Conservation (phyloP, 2,888 invertebrate genomes). For the Alsophila aescularia region DNA sequence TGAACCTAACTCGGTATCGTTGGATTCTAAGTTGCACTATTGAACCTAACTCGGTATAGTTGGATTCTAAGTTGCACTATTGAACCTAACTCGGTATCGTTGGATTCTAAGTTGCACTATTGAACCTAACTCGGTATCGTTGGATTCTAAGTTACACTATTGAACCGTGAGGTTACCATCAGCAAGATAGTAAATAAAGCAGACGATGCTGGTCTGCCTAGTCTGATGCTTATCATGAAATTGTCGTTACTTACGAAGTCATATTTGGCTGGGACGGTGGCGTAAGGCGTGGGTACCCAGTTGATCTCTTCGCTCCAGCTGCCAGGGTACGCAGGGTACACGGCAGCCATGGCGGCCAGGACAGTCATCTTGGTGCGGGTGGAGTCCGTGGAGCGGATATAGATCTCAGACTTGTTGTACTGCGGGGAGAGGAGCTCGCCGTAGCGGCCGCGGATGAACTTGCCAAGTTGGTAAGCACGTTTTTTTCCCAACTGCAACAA, state of each 20-base stretch:
- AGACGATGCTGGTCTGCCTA: too few species aligned
- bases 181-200: too few species aligned
- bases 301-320: constrained; percentile 49
- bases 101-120: too few species aligned
- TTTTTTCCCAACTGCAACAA: constrained; percentile 46
- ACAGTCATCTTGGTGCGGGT: constrained; percentile 59
- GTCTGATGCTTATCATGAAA: too few species aligned
- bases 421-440: constrained; percentile 43
- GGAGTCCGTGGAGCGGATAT: constrained; percentile 59
- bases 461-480: constrained; percentile 46
- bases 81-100: too few species aligned
- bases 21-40: too few species aligned
- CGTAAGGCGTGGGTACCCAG: constrained; percentile 60
- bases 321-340: constrained; percentile 44
- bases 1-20: too few species aligned
- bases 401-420: constrained; percentile 59
- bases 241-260: constrained; percentile 57
- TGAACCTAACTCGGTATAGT: too few species aligned
- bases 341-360: constrained; percentile 52
- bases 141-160: too few species aligned
- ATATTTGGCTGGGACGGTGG: constrained; percentile 51
- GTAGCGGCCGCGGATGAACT: constrained; percentile 51
- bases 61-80: too few species aligned
- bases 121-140: too few species aligned
- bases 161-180: too few species aligned